Evolutionary conservation across 2,888 invertebrate species (phyloP).

Genomic region (Rhamphomyia laevipes): DNA sequence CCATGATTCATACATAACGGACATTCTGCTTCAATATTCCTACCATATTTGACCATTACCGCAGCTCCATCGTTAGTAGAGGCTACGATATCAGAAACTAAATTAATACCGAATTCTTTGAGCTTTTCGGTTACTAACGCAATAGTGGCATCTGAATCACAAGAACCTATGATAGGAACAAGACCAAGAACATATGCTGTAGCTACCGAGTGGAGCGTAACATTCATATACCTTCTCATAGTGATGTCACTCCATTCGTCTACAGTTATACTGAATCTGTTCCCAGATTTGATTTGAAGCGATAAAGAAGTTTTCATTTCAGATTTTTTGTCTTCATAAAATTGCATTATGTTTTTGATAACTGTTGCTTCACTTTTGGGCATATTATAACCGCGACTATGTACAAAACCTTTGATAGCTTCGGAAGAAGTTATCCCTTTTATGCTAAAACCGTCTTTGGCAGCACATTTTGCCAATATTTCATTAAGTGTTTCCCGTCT

Average conservation of each 20-base stretch:
- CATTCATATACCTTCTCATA: conserved; percentile 3
- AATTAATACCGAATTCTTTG: conserved; percentile 1
- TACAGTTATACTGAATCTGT: neutral
- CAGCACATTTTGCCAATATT: neutral
- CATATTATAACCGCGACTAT: too few species aligned
- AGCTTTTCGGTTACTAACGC: neutral
- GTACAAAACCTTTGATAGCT: too few species aligned
- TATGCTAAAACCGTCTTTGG: conserved; percentile 1
- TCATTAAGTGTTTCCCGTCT: neutral
- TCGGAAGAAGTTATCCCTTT: neutral
- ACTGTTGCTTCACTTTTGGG: too few species aligned
- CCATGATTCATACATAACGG: too few species aligned
- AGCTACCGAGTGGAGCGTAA: neutral
- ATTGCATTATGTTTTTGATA: too few species aligned
- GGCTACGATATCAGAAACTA: too few species aligned
- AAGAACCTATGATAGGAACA: conserved; percentile 2
- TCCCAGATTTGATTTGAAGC: neutral
- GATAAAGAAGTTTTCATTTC: too few species aligned
- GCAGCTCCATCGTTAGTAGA: too few species aligned
- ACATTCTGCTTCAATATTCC: too few species aligned
- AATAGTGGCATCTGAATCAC: conserved; percentile 1
- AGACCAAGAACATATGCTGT: conserved; percentile 1
- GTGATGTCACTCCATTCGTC: neutral
- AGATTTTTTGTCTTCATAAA: too few species aligned
- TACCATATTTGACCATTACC: too few species aligned